These are phyloP conservation scores for Neuroscelio doddi DNA, from an alignment of 2,888 invertebrate genomes.

Conservation along the genomic window DNA sequence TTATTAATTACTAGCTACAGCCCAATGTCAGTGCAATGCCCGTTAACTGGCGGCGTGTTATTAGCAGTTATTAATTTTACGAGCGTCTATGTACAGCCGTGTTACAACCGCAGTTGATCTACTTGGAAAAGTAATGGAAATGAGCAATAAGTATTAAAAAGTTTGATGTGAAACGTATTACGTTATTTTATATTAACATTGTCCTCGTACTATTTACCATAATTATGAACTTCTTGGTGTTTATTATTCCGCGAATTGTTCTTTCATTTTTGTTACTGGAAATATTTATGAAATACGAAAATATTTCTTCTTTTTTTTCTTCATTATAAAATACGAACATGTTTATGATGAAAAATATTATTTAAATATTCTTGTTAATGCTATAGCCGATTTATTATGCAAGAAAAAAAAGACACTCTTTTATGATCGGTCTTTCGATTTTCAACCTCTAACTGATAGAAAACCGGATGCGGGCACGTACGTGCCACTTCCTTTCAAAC, in stretches of 20 bases:
- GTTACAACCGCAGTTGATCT: slow-evolving; percentile 21
- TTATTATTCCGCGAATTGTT: no score
- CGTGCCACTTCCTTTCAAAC: slow-evolving; percentile 43
- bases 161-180: slow-evolving; percentile 17
- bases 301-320: no score
- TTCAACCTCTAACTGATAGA: slow-evolving; percentile 36
- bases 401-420: slow-evolving; percentile 26
- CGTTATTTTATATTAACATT: slow-evolving; percentile 24
- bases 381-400: slow-evolving; percentile 37
- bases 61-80: slow-evolving; percentile 45
- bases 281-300: slow-evolving; percentile 6
- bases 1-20: slow-evolving; percentile 34
- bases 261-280: not conserved
- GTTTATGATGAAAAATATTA: no score
- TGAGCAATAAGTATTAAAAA: slow-evolving; percentile 25
- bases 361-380: no score
- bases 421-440: slow-evolving; percentile 30
- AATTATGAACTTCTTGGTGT: no score
- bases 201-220: slow-evolving; percentile 37
- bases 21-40: slow-evolving; percentile 36
- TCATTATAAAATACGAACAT: no score
- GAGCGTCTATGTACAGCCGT: slow-evolving; percentile 32
- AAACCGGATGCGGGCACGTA: slow-evolving; percentile 56
- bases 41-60: slow-evolving; percentile 30
- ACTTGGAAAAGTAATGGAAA: slow-evolving; percentile 36